phyloP scores from a whole-genome alignment of 2,113 vertebrate genomes.

The Embiotoca jacksoni region DNA sequence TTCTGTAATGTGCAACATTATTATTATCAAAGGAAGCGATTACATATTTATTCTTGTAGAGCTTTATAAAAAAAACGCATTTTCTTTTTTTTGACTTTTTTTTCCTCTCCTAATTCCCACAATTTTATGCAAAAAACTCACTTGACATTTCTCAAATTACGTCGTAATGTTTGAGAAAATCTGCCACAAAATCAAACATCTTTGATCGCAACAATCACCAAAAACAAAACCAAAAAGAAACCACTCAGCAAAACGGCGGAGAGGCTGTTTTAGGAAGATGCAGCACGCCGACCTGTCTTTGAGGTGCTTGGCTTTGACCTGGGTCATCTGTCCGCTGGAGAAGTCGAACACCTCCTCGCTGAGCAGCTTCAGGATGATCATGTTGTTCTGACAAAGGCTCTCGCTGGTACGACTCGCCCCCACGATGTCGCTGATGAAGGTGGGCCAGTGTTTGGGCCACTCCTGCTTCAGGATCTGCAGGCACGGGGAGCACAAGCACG shows the following conservation, averaged over 20 bases:
- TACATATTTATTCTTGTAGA: no score
- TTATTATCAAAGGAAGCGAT: no score
- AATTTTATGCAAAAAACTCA: no score
- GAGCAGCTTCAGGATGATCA: constrained; percentile 97
- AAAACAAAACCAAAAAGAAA: background rate
- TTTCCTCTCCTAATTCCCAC: no score
- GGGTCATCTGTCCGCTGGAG: constrained; percentile 98
- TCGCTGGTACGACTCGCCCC: constrained; percentile 98
- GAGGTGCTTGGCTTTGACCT: constrained; percentile 98
- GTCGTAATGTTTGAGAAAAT: no score
- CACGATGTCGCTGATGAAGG: constrained; percentile 98
- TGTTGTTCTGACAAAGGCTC: constrained; percentile 99
- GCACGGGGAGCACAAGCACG: background rate
- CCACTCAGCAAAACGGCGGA: background rate
- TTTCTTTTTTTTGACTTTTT: no score
- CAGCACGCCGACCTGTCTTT: constrained; percentile 93
- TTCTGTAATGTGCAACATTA: no score
- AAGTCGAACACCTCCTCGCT: constrained; percentile 99
- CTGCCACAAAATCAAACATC: no score
- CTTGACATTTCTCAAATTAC: no score
- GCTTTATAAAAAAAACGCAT: no score
- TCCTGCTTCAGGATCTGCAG: constrained; percentile 97
- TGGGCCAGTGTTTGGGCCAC: constrained; percentile 99
- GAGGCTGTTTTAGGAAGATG: background rate
- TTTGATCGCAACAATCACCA: no score